Evolutionary conservation across 2,113 vertebrate species (phyloP).

Genomic region (Thalassarche chlororhynchos): DNA sequence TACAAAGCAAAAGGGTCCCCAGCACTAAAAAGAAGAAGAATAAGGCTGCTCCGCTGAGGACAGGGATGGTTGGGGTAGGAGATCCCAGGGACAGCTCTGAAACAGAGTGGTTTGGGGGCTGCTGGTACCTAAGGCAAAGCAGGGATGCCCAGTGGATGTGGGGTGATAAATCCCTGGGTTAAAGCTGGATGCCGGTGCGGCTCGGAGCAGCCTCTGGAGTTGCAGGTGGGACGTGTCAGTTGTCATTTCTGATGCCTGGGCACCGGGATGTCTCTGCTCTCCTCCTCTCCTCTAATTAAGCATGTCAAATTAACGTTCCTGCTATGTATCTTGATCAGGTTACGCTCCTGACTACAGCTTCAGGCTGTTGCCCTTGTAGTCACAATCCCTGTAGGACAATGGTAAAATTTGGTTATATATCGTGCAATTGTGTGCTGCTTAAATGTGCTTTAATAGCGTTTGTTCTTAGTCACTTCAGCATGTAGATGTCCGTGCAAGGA

Average conservation of each 20-base stretch:
- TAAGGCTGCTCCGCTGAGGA: fast-evolving
- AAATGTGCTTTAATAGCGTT: fast-evolving
- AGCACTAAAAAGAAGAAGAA: background rate
- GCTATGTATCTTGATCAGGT: background rate
- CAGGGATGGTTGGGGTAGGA: background rate
- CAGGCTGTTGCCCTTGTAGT: background rate
- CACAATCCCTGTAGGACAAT: background rate
- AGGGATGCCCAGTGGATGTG: background rate
- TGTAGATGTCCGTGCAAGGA: background rate
- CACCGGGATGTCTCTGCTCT: background rate
- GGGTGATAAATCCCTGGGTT: background rate
- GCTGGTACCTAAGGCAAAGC: background rate
- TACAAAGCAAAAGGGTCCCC: background rate
- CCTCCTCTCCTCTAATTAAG: background rate
- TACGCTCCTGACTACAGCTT: background rate
- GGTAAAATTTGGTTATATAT: background rate
- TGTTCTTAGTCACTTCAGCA: background rate
- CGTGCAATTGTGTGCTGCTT: background rate
- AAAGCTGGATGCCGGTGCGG: background rate
- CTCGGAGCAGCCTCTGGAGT: background rate
- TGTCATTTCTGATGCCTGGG: background rate
- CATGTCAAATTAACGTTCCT: fast-evolving
- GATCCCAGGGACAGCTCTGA: background rate
- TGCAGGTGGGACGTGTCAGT: background rate
- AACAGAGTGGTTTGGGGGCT: background rate